phyloP scores from a whole-genome alignment of 2,113 vertebrate genomes.

The Callospermophilus lateralis region DNA sequence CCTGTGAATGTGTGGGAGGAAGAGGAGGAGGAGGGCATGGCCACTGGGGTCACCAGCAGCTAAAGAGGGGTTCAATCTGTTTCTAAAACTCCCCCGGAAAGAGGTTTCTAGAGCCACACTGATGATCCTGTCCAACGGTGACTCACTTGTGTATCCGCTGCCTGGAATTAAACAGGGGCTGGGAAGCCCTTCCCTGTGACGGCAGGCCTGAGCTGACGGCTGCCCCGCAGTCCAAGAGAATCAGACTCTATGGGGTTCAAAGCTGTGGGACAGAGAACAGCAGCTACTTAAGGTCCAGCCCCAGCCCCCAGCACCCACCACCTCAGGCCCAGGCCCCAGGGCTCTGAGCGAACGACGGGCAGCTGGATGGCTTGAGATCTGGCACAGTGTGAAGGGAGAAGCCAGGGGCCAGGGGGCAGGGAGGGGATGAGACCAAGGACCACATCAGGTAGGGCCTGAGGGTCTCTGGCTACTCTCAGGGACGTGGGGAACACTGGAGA shows the following conservation, averaged over 20 bases:
- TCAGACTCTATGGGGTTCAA: background rate
- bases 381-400: rapidly evolving
- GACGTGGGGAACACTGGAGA: rapidly evolving
- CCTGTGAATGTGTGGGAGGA: background rate
- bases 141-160: background rate
- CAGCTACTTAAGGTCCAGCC: rapidly evolving
- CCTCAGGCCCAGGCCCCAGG: rapidly evolving
- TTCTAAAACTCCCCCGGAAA: slow-evolving; percentile 31
- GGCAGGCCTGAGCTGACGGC: background rate
- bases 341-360: background rate
- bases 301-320: background rate
- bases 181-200: background rate
- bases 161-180: background rate
- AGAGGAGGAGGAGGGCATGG: background rate
- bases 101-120: background rate
- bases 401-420: rapidly evolving
- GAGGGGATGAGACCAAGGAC: background rate
- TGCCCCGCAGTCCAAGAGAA: rapidly evolving
- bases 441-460: rapidly evolving
- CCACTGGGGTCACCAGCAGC: background rate
- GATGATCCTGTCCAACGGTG: background rate
- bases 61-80: background rate
- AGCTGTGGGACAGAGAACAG: rapidly evolving
- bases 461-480: rapidly evolving
- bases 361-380: rapidly evolving